Base-by-base conservation (phyloP, 2,113 vertebrate genomes). In the Percina caprodes region DNA sequence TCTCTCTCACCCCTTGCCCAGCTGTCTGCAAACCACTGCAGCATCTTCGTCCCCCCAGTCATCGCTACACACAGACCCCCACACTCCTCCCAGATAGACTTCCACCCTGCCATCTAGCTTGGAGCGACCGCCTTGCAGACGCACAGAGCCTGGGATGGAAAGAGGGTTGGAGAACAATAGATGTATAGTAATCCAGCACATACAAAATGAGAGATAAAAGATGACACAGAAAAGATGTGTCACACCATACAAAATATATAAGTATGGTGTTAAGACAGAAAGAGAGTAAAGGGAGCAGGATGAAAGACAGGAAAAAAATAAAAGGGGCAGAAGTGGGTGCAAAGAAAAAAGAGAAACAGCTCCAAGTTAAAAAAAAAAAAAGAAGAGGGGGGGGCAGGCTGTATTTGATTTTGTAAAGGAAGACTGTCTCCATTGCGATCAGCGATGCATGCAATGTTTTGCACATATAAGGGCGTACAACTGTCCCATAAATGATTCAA, bases 101-200 rank as follows among this genome's bases (percentile, higher is more conserved):
- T 98, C 97, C 87, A 98, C 96, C 45, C 94, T 94, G 60, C 97
- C 97, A 81, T 98, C 97, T 19, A 96, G 94, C 67, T 96, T 94
- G 68, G 94, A 96, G 86, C 95, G 94, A 63, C 96, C 95, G 74
- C 95, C 96, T 74, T 86, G 95, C 68, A 97, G 95, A 81, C 95
- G 94, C 73, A 98, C 93, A 54, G 96, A 96, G 49, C 96, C 97
- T 97, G 87, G 61, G 66, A 72, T 72, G 56, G 49, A 78, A 16
- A 55, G n/a, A 72, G 2, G 24, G 24, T 54, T 8, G 4, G 13
- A 63, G 19, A 70, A 76, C 10, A 58, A 23, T 4, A 71, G 13
- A 60, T 68, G 13, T 59, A 2, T 39, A 15, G 26, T 14, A 56
- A 65, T 12, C 18, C 2, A 48, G 24, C 19, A 45, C 19, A 26